Evolutionary conservation across 2,888 invertebrate genomes (phyloP).

Genomic region (Chrysolina americana): DNA sequence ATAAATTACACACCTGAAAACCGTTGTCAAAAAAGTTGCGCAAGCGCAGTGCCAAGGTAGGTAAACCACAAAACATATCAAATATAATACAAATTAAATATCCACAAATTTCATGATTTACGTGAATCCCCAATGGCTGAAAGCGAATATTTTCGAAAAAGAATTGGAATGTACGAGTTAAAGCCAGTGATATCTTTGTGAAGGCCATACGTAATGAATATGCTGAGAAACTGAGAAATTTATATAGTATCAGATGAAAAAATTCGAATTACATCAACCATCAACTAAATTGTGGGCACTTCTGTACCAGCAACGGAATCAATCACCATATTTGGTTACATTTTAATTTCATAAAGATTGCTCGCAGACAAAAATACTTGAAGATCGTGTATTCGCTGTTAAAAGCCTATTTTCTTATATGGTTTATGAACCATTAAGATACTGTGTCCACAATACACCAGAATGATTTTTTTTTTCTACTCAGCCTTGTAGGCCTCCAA

Average conservation of each 20-base stretch:
- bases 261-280: too few species aligned
- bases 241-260: background rate
- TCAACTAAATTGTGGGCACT: too few species aligned
- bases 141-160: background rate
- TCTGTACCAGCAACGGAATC: too few species aligned
- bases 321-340: too few species aligned
- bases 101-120: slow-evolving; percentile 47
- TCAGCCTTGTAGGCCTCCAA: too few species aligned
- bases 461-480: too few species aligned
- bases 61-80: slow-evolving; percentile 52
- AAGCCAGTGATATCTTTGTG: background rate
- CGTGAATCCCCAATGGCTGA: slow-evolving; percentile 28
- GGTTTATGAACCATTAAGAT: too few species aligned
- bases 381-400: too few species aligned
- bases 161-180: background rate
- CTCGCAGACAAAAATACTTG: too few species aligned
- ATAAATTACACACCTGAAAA: slow-evolving; percentile 54
- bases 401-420: too few species aligned
- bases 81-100: slow-evolving; percentile 49
- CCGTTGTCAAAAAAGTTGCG: slow-evolving; percentile 50
- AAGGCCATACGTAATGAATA: background rate
- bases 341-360: too few species aligned
- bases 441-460: too few species aligned
- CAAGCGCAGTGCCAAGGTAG: slow-evolving; percentile 42
- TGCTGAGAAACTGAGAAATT: background rate